phyloP scores from a whole-genome alignment of 2,888 invertebrate genomes.

The Cryptus armator region DNA sequence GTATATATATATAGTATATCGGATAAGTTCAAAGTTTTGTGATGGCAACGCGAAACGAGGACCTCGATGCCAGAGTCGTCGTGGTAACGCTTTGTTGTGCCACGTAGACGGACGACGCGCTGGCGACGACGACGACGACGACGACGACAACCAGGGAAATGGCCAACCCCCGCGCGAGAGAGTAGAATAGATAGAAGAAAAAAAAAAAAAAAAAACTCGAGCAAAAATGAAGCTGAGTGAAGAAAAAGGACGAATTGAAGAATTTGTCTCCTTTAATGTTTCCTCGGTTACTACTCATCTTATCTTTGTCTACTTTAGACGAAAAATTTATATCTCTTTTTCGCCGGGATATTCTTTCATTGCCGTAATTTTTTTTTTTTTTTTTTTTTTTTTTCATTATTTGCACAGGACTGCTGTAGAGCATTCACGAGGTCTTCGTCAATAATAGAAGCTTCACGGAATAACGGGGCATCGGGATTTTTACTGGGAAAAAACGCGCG shows the following conservation, averaged over 20 bases:
- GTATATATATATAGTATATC: constrained; percentile 56
- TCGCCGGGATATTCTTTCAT: background rate
- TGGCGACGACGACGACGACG: constrained; percentile 47
- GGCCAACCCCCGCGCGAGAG: constrained; percentile 73
- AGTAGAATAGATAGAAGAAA: constrained; percentile 13
- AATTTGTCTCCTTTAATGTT: background rate
- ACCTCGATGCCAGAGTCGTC: constrained; percentile 74
- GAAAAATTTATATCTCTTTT: background rate
- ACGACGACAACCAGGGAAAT: constrained; percentile 57
- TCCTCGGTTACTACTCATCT: background rate
- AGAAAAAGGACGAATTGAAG: background rate
- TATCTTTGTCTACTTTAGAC: background rate
- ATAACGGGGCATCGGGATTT: constrained; percentile 25
- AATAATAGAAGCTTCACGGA: background rate
- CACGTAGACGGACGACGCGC: constrained; percentile 73
- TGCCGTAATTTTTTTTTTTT: background rate
- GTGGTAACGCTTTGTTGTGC: constrained; percentile 84
- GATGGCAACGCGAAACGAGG: constrained; percentile 81
- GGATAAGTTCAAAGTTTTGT: constrained; percentile 82
- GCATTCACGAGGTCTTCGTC: background rate
- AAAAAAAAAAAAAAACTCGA: background rate
- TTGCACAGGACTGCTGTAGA: background rate
- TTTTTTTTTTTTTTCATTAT: background rate
- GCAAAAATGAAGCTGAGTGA: background rate
- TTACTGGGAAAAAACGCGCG: background rate